These are phyloP conservation scores for Volucella inanis DNA, from an alignment of 2,888 invertebrate genomes.

Conservation along the genomic window DNA sequence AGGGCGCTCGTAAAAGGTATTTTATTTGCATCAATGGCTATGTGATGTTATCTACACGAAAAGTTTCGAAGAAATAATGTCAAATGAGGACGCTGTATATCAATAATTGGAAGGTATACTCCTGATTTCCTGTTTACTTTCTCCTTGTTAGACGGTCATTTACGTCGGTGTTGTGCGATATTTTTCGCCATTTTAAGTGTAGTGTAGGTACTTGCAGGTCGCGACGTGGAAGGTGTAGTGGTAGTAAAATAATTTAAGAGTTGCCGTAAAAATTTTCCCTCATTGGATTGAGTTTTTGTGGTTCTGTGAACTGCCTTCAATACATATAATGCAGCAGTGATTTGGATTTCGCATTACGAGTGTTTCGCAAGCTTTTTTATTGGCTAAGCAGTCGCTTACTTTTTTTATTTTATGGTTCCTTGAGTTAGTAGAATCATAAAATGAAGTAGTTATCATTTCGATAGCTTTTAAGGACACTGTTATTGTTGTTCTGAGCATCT, in stretches of 20 bases:
- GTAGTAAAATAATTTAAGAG: slow-evolving; percentile 55
- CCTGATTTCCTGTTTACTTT: slow-evolving; percentile 12
- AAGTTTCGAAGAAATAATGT: slow-evolving; percentile 21
- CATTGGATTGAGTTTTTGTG: slow-evolving; percentile 25
- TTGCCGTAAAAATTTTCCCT: slow-evolving; percentile 42
- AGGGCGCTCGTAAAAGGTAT: slow-evolving; percentile 27
- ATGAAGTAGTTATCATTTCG: too few species aligned
- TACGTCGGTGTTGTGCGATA: slow-evolving; percentile 46
- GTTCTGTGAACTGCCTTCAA: slow-evolving; percentile 40
- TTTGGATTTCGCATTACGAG: slow-evolving; percentile 43
- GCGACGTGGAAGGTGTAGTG: slow-evolving; percentile 36
- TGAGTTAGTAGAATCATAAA: too few species aligned
- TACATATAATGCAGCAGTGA: slow-evolving; percentile 35
- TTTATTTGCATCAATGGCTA: slow-evolving; percentile 38
- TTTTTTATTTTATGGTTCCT: neutral
- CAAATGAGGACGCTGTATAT: slow-evolving; percentile 27
- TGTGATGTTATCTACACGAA: slow-evolving; percentile 39
- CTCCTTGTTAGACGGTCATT: slow-evolving; percentile 6
- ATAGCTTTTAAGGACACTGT: too few species aligned
- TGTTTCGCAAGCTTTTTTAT: slow-evolving; percentile 22
- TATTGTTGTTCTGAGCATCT: too few species aligned
- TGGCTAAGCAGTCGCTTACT: slow-evolving; percentile 4
- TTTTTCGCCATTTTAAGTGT: slow-evolving; percentile 39
- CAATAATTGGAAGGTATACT: slow-evolving; percentile 39
- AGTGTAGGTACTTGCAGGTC: slow-evolving; percentile 16